These are phyloP conservation scores for Alosa sapidissima DNA, from an alignment of 2,797 vertebrate genomes.

Conservation along the genomic window DNA sequence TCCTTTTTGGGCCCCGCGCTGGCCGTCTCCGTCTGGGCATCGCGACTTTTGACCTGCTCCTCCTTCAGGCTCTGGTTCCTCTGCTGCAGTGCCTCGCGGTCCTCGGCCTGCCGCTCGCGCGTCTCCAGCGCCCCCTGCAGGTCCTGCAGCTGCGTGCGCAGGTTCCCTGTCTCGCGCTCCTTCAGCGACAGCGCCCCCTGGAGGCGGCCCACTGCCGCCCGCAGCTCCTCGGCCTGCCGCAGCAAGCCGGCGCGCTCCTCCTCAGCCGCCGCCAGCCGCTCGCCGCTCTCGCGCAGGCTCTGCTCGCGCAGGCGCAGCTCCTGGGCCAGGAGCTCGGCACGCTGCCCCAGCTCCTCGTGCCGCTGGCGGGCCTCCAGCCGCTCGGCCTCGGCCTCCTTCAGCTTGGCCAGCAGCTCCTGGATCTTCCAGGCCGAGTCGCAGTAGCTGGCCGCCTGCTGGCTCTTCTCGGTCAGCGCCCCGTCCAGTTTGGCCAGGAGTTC, in stretches of 20 bases:
- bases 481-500: constrained; percentile 73
- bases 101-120: constrained; percentile 72
- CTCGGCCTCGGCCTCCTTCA: constrained; percentile 73
- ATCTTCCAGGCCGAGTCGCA: constrained; percentile 73
- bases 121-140: constrained; percentile 68
- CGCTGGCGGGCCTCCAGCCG: constrained; percentile 68
- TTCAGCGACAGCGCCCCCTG: constrained; percentile 75
- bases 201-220: constrained; percentile 69
- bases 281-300: constrained; percentile 51
- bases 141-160: constrained; percentile 79
- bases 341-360: constrained; percentile 59
- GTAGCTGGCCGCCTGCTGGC: constrained; percentile 66
- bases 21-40: constrained; percentile 71
- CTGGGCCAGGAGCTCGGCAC: constrained; percentile 68
- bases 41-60: constrained; percentile 71
- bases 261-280: constrained; percentile 50
- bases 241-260: constrained; percentile 68
- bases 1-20: constrained; percentile 38
- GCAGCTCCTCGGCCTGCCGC: constrained; percentile 71
- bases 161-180: constrained; percentile 77
- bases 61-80: constrained; percentile 54
- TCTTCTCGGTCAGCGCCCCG: constrained; percentile 65
- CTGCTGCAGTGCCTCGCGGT: constrained; percentile 63
- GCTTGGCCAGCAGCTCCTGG: constrained; percentile 76
- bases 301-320: constrained; percentile 78